Base-by-base conservation (phyloP, 1,140 invertebrate species). In the Popillia japonica region DNA sequence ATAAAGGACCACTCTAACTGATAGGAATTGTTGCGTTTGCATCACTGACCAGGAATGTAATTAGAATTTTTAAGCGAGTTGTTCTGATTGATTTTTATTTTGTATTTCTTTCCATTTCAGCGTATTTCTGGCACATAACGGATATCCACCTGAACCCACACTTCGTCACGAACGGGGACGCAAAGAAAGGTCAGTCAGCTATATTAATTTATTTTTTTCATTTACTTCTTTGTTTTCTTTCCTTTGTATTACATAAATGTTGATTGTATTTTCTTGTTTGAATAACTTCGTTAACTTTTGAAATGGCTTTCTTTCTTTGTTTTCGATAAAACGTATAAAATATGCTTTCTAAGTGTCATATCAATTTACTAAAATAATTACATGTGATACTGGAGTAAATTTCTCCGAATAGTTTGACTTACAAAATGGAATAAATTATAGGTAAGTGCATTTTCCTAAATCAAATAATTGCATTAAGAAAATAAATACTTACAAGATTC, bases 141-240 rank as follows among this genome's bases (percentile, higher is more conserved):
- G 44, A 48, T n/a, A 48, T 48, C 44, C 44, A 48, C 44, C 44
- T 48, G 44, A 48, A 48, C 44, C 44, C 44, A n/a, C 44, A 48
- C 44, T 48, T 48, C 44, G 44, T 48, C 11, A 48, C 44, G 44
- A 48, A 48, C 11, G 44, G 44, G 17, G 44, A 48, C 44, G 17
- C 44, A 48, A 48, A 48, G 11, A 48, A 48, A 48, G 44, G n/a
- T n/a, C n/a, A n/a, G 44, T 48, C 44, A 48, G 44, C 44, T 48
- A 48, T 48, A 48, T 48, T 48, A 9, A 48, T 48, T 10, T 14
- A 48, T n/a, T 48, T 48, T 48, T 42, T 48, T 48, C 44, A 14
- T 4, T n/a, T 48, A 48, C 17, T 48, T 14, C 17, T 48, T n/a
- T 48, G 11, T n/a, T n/a, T 9, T 48, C 11, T 14, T 48, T 48